These are phyloP conservation scores for Heliconius aoede DNA, from an alignment of 2,888 invertebrate genomes.

Conservation along the genomic window DNA sequence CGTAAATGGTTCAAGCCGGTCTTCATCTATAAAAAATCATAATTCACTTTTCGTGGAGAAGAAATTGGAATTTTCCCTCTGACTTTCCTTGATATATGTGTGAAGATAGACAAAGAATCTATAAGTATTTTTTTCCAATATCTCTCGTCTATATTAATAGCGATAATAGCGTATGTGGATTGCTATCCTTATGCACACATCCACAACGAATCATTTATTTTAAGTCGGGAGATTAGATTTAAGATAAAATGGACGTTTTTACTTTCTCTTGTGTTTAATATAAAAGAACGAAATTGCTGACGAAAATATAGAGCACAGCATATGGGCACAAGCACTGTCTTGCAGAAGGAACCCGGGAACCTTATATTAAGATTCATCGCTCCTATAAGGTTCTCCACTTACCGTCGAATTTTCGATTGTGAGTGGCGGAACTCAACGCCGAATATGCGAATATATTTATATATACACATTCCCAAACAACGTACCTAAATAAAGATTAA, in stretches of 20 bases:
- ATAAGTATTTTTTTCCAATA: not conserved
- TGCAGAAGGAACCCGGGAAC: no score
- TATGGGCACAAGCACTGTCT: no score
- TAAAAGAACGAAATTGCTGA: no score
- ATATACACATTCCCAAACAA: not conserved
- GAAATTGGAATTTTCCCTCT: no score
- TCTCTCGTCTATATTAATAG: not conserved
- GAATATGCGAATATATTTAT: not conserved
- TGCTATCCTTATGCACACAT: not conserved
- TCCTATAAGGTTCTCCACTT: not conserved
- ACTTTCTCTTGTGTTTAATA: not conserved
- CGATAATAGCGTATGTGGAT: not conserved
- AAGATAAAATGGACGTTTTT: not conserved
- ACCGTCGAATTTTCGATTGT: not conserved
- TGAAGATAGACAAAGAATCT: not conserved
- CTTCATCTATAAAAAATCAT: no score
- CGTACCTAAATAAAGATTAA: not conserved
- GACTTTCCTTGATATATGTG: no score
- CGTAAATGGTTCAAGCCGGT: no score
- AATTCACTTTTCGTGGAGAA: no score
- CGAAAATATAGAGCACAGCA: no score
- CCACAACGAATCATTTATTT: constrained; percentile 12
- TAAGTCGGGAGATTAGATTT: not conserved
- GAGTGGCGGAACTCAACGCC: not conserved
- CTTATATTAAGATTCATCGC: no score